These are phyloP conservation scores for Naja naja DNA, from an alignment of 2,113 vertebrate genomes.

Conservation along the genomic window DNA sequence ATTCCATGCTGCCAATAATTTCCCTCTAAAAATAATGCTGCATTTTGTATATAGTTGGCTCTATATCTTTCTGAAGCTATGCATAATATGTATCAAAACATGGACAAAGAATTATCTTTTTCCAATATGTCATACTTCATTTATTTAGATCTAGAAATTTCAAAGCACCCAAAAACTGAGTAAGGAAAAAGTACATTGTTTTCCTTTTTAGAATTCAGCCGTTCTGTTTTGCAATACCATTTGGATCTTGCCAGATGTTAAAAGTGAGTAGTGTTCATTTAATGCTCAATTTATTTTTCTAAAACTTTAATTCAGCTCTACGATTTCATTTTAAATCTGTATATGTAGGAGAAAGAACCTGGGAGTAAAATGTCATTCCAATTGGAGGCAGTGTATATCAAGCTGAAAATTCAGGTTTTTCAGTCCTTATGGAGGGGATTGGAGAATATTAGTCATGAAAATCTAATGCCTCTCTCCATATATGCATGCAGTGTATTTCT, in stretches of 20 bases:
- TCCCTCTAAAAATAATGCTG: constrained; percentile 35
- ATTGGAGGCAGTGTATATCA: neutral
- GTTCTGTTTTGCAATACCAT: neutral
- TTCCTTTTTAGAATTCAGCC: too few species aligned
- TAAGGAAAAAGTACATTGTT: neutral
- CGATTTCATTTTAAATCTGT: neutral
- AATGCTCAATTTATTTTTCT: neutral
- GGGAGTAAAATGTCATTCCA: neutral
- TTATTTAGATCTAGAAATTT: neutral
- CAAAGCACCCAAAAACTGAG: neutral
- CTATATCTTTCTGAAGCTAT: neutral
- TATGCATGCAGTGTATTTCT: neutral
- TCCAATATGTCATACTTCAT: neutral
- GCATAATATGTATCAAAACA: neutral
- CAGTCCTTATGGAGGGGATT: neutral
- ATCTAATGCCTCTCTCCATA: neutral
- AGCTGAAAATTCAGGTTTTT: neutral
- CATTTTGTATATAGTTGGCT: constrained; percentile 42
- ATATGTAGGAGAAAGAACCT: neutral
- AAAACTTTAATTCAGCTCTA: neutral
- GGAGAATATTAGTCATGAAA: neutral
- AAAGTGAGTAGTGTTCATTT: neutral
- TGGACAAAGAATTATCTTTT: neutral
- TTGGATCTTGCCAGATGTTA: neutral
- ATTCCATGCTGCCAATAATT: constrained; percentile 50